These are phyloP conservation scores for Tiliacea citrago DNA, from an alignment of 2,888 invertebrate genomes.

Conservation along the genomic window DNA sequence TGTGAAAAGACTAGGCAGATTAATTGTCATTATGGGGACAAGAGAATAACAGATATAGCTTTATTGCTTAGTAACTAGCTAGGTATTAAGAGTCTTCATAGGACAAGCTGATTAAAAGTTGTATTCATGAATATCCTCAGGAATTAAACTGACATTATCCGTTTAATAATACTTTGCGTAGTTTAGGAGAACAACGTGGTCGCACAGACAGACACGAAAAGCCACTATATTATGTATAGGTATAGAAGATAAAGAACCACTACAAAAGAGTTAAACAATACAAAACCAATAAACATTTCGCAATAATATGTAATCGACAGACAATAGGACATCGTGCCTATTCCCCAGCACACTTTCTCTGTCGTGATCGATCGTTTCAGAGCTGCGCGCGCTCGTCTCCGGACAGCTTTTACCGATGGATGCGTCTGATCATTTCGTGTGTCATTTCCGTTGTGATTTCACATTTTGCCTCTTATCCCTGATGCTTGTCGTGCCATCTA, in stretches of 20 bases:
- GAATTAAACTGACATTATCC: no score
- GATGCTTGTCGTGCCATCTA: not conserved
- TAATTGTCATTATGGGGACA: no score
- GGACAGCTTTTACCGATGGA: conserved; percentile 36
- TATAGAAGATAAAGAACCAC: not conserved
- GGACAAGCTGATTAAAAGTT: not conserved
- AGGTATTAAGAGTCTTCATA: not conserved
- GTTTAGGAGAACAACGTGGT: not conserved
- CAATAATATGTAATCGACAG: conserved; percentile 56
- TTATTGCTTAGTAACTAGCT: not conserved
- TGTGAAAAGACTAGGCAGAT: no score
- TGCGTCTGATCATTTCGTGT: conserved; percentile 45
- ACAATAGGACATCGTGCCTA: conserved; percentile 64
- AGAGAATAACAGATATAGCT: no score
- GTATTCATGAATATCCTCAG: not conserved
- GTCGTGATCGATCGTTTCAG: conserved; percentile 76
- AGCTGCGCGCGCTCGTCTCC: conserved; percentile 48
- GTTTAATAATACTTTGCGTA: no score
- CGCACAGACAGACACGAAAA: not conserved
- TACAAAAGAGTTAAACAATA: conserved; percentile 39
- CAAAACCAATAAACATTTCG: conserved; percentile 50
- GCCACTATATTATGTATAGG: not conserved
- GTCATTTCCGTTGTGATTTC: conserved; percentile 60
- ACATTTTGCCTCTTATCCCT: conserved; percentile 31
- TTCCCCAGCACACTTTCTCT: conserved; percentile 75